Percentiles rank a stretch among this genome's conserved stretches.
Conservation (phyloP, 1,140 invertebrate genomes). For the Epicauta chinensis region DNA sequence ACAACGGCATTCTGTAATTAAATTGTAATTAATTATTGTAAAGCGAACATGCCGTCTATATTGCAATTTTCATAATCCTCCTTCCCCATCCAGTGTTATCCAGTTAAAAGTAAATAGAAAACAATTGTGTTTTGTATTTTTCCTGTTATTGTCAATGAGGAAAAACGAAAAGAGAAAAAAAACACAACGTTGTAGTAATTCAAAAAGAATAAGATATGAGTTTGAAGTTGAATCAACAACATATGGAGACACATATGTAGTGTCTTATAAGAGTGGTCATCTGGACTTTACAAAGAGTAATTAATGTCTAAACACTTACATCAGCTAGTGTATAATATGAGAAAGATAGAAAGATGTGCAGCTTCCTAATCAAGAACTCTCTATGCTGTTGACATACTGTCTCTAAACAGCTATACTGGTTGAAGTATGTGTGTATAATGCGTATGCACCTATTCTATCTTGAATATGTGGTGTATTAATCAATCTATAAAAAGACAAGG, state of each 20-base stretch:
- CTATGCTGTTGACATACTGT: slow-evolving; percentile 31
- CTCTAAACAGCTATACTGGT: too few relatives aligned
- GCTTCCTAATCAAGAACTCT: slow-evolving; percentile 32
- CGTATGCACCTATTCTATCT: background rate
- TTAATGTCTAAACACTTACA: slow-evolving; percentile 33
- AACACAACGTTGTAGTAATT: background rate
- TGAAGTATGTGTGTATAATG: too few relatives aligned
- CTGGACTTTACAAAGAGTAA: slow-evolving; percentile 30
- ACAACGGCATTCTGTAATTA: too few relatives aligned
- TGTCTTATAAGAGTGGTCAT: slow-evolving; percentile 23
- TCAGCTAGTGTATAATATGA: slow-evolving; percentile 1
- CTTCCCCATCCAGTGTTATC: too few relatives aligned
- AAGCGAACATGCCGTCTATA: too few relatives aligned
- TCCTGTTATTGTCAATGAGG: too few relatives aligned
- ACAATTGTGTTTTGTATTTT: too few relatives aligned
- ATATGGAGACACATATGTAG: slow-evolving; percentile 5
- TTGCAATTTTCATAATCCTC: too few relatives aligned
- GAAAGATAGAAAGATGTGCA: slow-evolving; percentile 1
- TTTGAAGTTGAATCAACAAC: background rate
- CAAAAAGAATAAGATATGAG: slow-evolving; percentile 11
- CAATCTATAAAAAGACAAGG: too few relatives aligned
- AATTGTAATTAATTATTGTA: too few relatives aligned
- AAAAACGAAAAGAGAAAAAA: too few relatives aligned
- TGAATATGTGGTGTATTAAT: background rate
- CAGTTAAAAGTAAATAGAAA: too few relatives aligned